Conservation (phyloP, 2,888 invertebrate species). For the Polyommatus icarus region DNA sequence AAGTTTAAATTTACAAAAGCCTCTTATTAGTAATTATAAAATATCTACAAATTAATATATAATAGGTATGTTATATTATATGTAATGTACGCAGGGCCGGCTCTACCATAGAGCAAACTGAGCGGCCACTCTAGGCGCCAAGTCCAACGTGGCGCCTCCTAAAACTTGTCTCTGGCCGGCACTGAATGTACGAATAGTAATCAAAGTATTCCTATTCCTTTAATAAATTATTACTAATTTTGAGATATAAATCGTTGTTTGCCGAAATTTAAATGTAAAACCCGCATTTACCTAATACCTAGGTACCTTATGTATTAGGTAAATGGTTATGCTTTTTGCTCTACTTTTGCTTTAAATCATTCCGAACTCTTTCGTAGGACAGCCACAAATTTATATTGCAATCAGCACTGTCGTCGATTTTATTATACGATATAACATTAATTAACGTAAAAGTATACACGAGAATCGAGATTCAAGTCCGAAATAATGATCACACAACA, state of each 20-base stretch:
- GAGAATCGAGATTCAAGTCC: background rate
- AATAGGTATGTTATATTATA: too few relatives aligned
- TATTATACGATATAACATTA: background rate
- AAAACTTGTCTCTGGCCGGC: too few relatives aligned
- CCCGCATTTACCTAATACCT: too few relatives aligned
- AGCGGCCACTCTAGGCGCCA: too few relatives aligned
- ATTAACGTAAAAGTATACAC: background rate
- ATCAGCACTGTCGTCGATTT: too few relatives aligned
- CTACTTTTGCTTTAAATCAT: background rate
- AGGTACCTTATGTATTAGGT: too few relatives aligned
- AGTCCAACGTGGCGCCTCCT: too few relatives aligned
- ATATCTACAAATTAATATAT: constrained; percentile 11
- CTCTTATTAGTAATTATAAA: background rate
- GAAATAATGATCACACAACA: background rate
- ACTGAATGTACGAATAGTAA: too few relatives aligned
- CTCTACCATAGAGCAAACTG: too few relatives aligned
- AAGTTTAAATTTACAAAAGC: constrained; percentile 3
- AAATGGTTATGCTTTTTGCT: background rate
- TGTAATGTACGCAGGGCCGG: too few relatives aligned
- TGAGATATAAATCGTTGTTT: background rate
- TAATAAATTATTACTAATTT: background rate
- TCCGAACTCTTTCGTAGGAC: background rate
- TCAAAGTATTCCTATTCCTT: background rate
- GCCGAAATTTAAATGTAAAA: too few relatives aligned
- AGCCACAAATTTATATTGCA: background rate